Conservation (phyloP, 1,140 invertebrate species). For the Zaprionus africanus region DNA sequence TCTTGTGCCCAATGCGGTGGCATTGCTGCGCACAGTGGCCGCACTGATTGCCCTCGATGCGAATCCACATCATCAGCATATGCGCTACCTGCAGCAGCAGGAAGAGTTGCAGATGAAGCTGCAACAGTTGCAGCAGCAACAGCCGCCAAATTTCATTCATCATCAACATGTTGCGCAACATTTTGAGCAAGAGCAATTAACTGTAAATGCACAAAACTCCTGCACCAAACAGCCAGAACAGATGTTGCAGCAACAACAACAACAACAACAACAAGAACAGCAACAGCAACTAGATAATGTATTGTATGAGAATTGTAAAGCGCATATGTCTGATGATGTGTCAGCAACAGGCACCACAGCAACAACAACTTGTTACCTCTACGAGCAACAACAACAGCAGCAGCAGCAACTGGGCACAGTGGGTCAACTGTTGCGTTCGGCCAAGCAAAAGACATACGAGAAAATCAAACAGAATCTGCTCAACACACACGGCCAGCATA, state of each 20-base stretch:
- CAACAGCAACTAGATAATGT: constrained; percentile 64
- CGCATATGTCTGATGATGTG: constrained; percentile 54
- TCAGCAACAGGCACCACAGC: constrained; percentile 24
- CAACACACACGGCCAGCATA: constrained; percentile 70
- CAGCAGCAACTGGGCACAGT: constrained; percentile 58
- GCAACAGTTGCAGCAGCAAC: constrained; percentile 53
- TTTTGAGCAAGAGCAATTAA: constrained; percentile 73
- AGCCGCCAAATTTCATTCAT: constrained; percentile 8
- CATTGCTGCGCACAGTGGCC: constrained; percentile 75
- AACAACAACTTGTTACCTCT: constrained; percentile 22
- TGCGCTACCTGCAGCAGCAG: constrained; percentile 74
- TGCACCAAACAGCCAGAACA: constrained; percentile 84
- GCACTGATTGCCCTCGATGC: constrained; percentile 79
- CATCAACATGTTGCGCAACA: constrained; percentile 29
- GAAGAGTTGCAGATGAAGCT: constrained; percentile 58
- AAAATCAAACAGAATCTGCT: constrained; percentile 79
- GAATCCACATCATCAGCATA: constrained; percentile 83
- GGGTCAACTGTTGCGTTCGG: constrained; percentile 71
- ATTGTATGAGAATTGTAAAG: constrained; percentile 66
- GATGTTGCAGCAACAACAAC: constrained; percentile 69
- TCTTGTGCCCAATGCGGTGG: constrained; percentile 73
- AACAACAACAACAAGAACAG: constrained; percentile 52
- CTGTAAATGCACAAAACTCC: constrained; percentile 60
- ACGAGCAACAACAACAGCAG: constrained; percentile 27
- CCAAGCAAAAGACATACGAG: constrained; percentile 79